Evolutionary conservation across 2,113 vertebrate genomes (phyloP).

Genomic region (Aegithalos caudatus): DNA sequence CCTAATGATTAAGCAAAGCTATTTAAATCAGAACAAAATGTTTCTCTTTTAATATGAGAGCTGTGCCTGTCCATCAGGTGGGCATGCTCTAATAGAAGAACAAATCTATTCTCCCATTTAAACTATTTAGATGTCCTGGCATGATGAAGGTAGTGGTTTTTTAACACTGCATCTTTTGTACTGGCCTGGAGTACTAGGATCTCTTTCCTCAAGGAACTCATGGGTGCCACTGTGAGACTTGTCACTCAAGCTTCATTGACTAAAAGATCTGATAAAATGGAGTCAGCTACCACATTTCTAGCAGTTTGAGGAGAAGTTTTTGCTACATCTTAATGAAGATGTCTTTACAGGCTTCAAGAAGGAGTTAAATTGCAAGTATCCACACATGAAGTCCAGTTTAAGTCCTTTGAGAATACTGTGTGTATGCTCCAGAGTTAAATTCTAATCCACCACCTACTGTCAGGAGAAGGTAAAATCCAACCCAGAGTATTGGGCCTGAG

Average conservation of each 20-base stretch:
- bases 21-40: slow-evolving; percentile 15
- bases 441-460: neutral
- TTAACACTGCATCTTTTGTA: neutral
- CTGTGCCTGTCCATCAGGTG: neutral
- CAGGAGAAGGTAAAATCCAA: neutral
- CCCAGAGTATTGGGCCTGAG: neutral
- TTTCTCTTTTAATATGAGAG: neutral
- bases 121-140: neutral
- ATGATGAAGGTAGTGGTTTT: neutral
- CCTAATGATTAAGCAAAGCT: neutral
- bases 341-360: neutral
- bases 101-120: neutral
- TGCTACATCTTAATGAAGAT: neutral
- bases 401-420: neutral
- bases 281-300: neutral
- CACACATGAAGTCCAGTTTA: neutral
- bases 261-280: neutral
- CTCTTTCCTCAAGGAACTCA: neutral
- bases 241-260: neutral
- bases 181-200: neutral
- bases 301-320: neutral
- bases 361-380: neutral
- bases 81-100: neutral
- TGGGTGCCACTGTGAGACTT: neutral
- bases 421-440: neutral